phyloP scores from a whole-genome alignment of 1,140 invertebrate species.

The Ylistrum balloti region DNA sequence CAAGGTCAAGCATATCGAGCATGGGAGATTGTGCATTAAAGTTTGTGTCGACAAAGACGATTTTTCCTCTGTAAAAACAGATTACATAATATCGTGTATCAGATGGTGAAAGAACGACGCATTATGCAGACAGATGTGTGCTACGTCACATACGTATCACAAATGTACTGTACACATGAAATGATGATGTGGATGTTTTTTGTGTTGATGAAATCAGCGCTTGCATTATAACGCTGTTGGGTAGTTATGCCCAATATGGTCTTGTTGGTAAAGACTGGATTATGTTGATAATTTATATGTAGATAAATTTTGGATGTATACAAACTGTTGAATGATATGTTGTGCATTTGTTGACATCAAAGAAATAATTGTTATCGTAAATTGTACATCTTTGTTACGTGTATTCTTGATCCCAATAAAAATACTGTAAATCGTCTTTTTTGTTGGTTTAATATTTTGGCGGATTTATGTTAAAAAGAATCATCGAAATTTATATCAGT shows the following conservation, averaged over 20 bases:
- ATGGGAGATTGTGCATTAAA: conserved; percentile 2
- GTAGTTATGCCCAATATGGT: background rate
- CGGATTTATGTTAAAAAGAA: too few species aligned
- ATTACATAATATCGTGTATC: background rate
- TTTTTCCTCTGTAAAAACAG: background rate
- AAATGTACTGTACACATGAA: background rate
- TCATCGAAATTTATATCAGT: too few species aligned
- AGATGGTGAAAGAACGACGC: background rate
- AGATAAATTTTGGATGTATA: background rate
- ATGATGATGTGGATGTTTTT: background rate
- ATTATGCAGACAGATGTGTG: background rate
- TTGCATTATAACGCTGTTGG: background rate
- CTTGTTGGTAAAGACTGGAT: background rate
- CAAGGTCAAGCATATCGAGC: background rate
- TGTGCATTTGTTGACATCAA: conserved; percentile 32
- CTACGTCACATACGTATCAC: background rate
- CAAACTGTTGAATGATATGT: background rate
- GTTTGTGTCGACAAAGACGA: background rate
- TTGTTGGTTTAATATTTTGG: background rate
- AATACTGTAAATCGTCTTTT: conserved; percentile 14
- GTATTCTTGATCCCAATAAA: background rate
- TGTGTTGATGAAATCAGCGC: conserved; percentile 24
- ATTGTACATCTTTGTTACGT: background rate
- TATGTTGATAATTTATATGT: conserved; percentile 36
- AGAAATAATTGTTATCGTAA: conserved; percentile 35